Base-by-base conservation (phyloP, 1,140 invertebrate genomes). In the Ceratosolen solmsi region DNA sequence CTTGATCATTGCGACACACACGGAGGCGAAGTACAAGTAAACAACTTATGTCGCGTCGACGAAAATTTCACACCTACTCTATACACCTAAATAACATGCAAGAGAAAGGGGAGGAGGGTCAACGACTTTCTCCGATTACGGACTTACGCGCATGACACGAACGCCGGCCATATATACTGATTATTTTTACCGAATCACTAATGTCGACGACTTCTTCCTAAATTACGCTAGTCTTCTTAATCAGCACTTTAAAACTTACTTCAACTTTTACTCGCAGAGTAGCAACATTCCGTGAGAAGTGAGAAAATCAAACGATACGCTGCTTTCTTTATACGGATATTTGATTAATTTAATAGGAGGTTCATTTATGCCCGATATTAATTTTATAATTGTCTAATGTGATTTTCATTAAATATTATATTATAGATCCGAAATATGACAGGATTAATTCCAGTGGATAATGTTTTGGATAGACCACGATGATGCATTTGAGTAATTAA, bases 51-150 rank as follows among this genome's bases (percentile, higher is more conserved):
- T 25, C 83, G 79, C 38, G 56, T 85, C 68, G 77, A 51, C 86
- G 73, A 68, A 82, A 87, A 85, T 85, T 87, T 81, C 77, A 86
- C 65, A 80, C 82, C 54, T 77, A 76, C 36, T 79, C 80, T 83
- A 13, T 20, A 49, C 13, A 60, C 74, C 82, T 84, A 86, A 86
- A 86, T 72, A 80, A 81, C 81, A 82, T 15, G 25, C 41, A 30
- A 58, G 78, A 81, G 79, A 81, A 81, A 81, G 79, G 60, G 79
- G 80, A 86, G 87, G 74, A 85, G 86, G 87, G 88, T 89, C 87
- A 87, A 89, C 85, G 88, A 88, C 88, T 89, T 88, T 88, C 87
- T 87, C 86, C 86, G 86, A 88, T 87, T 88, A 87, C 87, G 58
- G 65, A 80, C 86, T 72, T 54, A 58, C 27, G 70, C 72, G 68